Evolutionary conservation across 2,113 vertebrate species (phyloP), one percentile per base, ranked within the genome.

Genomic region (Uropsilus gracilis): DNA sequence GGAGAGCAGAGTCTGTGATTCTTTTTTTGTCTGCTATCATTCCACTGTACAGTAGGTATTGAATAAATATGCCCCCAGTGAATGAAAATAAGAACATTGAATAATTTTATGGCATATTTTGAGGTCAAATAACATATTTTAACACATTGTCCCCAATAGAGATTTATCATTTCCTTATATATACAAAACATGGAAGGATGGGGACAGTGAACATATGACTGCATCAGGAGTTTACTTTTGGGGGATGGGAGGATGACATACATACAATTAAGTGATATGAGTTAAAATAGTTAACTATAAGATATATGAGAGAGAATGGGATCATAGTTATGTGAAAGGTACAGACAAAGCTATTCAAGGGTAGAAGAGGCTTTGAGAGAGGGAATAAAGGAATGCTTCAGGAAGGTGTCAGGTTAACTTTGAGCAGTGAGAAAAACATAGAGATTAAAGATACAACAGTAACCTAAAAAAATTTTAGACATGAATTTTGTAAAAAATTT

Each of bases 61-160:
- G 46, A 96, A 44, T 77, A 95, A 90, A 59, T 80, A 64, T 57
- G 80, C 90, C 24, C 46, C 81, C 55, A 59, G 30, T 72, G 48
- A 95, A 59, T 77, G 48, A 57, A 3, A 69, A 61, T 78, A 57
- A 94, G 50, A 86, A 89, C 84, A 39, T 64, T 81, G 63, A 90
- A 75, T 83, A n/a, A n/a, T n/a, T n/a, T 80, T 63, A 46, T 22
- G 14, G 18, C 24, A 66, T 87, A 44, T 61, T 91, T 88, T 66
- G 82, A 26, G 30, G 42, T 89, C 46, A 69, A 63, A 37, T n/a
- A n/a, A n/a, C 48, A 90, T 61, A 53, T 77, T 90, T 90, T 42
- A 81, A 77, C 22, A 71, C 12, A 85, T 24, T 86, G 26, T 76
- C 53, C 28, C 48, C 9, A 48, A 12, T 91, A 86, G 89, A 86